Base-by-base conservation (phyloP, 2,888 invertebrate species). In the Euplagia quadripunctaria region DNA sequence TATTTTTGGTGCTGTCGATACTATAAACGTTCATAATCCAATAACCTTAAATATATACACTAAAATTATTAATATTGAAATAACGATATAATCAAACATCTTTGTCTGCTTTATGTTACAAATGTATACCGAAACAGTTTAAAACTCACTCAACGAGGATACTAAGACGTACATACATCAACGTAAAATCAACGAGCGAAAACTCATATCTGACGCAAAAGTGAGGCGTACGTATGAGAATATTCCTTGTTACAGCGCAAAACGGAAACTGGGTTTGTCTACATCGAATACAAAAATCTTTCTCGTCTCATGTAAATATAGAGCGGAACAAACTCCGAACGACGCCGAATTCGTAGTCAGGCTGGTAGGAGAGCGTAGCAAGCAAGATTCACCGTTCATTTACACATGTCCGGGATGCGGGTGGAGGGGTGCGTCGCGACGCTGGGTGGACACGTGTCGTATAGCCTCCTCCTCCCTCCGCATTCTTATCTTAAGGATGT, bases 361-460 rank as follows among this genome's bases (percentile, higher is more conserved):
- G 73, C 83, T 87, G 85, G 86, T 85, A 85, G 85, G 83, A 87
- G 86, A 89, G 86, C 86, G 85, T 84, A 83, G 89, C 84, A 84
- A 89, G 89, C 90, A 89, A 91, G 89, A 89, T 90, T 89, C 90
- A 87, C 87, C 86, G 88, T 89, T 89, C 88, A 85, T 85, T 89
- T 90, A 94, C 94, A 94, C 89, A 89, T 94, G 94, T 94, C 85
- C 86, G 86, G 86, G 83, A 85, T 49, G 87, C 80, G 83, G 85
- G 84, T 77, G 76, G 80, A 79, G 79, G 85, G 83, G 86, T 73
- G 87, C 86, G 89, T 87, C 88, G 89, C 88, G 87, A 85, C 88
- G 87, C 83, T 88, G 91, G 93, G 93, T 90, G 90, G 91, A 94
- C 94, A 94, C 90, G 89, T 93, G 94, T 93, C 87, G 84, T 80